Conservation (phyloP, 2,113 vertebrate genomes). For the Dryoscopus gambensis region DNA sequence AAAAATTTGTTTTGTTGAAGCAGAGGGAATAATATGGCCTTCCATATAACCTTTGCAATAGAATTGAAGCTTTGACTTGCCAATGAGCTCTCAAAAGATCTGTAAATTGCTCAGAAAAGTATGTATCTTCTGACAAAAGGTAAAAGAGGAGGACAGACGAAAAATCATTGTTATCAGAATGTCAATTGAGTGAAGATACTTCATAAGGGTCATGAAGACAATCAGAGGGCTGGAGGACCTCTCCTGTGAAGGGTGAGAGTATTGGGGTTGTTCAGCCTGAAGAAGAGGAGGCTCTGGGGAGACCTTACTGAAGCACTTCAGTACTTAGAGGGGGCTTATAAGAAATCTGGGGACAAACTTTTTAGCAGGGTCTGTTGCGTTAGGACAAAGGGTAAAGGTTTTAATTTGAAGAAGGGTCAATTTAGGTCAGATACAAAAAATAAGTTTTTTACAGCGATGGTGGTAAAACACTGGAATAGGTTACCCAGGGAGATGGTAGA, state of each 20-base stretch:
- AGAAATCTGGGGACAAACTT: neutral
- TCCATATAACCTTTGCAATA: neutral
- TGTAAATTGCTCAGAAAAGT: neutral
- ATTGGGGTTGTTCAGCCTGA: neutral
- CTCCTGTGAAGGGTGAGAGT: neutral
- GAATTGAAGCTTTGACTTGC: neutral
- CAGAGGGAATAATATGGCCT: neutral
- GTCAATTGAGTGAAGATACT: neutral
- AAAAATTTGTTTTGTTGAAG: conserved; percentile 37
- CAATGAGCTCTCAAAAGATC: neutral
- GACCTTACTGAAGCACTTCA: neutral
- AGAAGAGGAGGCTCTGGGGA: neutral
- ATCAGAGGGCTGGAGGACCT: neutral
- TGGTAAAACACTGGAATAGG: neutral
- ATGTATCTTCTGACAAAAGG: neutral
- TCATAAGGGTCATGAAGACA: neutral
- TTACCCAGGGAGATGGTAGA: neutral
- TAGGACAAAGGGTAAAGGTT: neutral
- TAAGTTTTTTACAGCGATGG: neutral
- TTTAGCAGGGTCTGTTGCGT: neutral
- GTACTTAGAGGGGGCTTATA: neutral
- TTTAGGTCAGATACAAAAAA: neutral
- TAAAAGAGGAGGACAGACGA: neutral
- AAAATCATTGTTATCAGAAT: neutral
- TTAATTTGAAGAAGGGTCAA: neutral